Base-by-base conservation (phyloP, 2,113 vertebrate species). In the Rousettus leschenaultii region DNA sequence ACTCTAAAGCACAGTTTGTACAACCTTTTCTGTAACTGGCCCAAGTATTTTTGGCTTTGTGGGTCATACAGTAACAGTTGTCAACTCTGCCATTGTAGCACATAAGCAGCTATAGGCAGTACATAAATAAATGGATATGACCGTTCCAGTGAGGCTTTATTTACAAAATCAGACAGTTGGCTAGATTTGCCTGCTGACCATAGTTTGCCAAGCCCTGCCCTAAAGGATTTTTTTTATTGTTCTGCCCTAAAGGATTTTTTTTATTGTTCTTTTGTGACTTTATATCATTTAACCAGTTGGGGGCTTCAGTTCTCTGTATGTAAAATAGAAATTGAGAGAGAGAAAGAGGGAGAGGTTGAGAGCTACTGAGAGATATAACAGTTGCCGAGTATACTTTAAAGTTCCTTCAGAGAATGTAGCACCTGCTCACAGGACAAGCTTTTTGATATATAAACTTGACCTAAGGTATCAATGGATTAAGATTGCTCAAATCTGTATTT, bases 171-270 rank as follows among this genome's bases (percentile, higher is more conserved):
- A 53, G 24, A 59, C 5, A 53, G 51, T 77, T n/a, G 79, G 11
- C n/a, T 53, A 5, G 6, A 75, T 78, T 73, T 83, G 22, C 51
- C 43, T 95, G 26, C 65, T 89, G 21, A 48, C 57, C 12, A 6
- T 82, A 63, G n/a, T 83, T 87, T 93, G 33, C 43, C 22, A 33
- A 9, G 63, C 30, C 21, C n/a, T 95, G 33, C 35, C 70, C 33
- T 94, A 61, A 91, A 94, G 19, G 51, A 35, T n/a, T 68, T 73
- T 80, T 66, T 59, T 66, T 22, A 48, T 61, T 43, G 55, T 6
- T 97, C n/a, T 95, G 33, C 35, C 70, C 33, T 94, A 61, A 91
- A 94, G 19, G 51, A 35, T n/a, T 68, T 73, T 80, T 59, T 59
- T 66, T 22, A 48, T 61, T 43, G 55, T 6, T 97, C 19, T n/a